A percentile compares a stretch with the other conserved stretches of the same genome.
These are phyloP conservation scores for Panagrolaimus sp. DNA, from an alignment of 1,140 invertebrate genomes.

Conservation along the genomic window DNA sequence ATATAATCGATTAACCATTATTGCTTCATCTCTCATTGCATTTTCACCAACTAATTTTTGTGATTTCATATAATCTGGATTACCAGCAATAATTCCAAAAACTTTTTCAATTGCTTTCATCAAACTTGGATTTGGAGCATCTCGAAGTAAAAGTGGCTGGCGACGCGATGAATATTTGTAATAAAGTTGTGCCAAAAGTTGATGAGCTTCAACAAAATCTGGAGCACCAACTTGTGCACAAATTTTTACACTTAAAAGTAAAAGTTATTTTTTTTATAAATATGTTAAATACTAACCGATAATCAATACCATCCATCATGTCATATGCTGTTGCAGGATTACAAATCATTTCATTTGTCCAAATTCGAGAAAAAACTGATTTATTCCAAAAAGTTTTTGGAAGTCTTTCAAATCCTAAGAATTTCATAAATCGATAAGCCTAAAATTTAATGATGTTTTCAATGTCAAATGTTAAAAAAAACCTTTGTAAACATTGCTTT, in stretches of 20 bases:
- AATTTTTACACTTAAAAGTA: constrained; percentile 29
- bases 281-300: constrained; percentile 7
- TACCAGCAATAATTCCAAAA: constrained; percentile 37
- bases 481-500: constrained; percentile 40
- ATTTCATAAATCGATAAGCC: constrained; percentile 45
- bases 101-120: constrained; percentile 26
- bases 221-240: constrained; percentile 36
- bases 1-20: constrained; percentile 32
- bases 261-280: not conserved
- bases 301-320: constrained; percentile 35
- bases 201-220: constrained; percentile 39
- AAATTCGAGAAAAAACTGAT: constrained; percentile 41
- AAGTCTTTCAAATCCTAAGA: constrained; percentile 40
- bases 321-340: constrained; percentile 48
- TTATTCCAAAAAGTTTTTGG: constrained; percentile 40
- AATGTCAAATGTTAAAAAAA: not conserved
- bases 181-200: constrained; percentile 41
- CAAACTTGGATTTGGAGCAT: constrained; percentile 43
- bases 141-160: constrained; percentile 37
- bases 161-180: constrained; percentile 39
- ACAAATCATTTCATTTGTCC: constrained; percentile 51
- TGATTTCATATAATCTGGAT: constrained; percentile 37
- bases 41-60: constrained; percentile 26
- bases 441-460: constrained; percentile 24
- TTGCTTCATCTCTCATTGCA: constrained; percentile 18